Evolutionary conservation across 2,113 vertebrate species (phyloP), one percentile per base, ranked within the genome.

Genomic region (Zingel zingel): DNA sequence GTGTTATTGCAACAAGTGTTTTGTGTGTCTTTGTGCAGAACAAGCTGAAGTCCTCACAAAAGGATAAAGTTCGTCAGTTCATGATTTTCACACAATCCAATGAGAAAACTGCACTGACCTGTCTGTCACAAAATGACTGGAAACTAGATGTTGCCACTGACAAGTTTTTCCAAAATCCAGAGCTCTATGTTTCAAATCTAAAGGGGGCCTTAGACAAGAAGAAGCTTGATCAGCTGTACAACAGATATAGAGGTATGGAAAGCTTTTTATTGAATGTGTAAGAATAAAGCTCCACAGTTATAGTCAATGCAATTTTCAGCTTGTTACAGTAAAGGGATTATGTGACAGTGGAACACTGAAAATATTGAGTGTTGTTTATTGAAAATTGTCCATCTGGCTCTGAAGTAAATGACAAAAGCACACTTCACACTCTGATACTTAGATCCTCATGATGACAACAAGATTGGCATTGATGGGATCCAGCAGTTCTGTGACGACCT

Each of bases 41-140:
- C 98, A 99, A 99, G 97, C 96, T 99, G 97, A 99, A 99, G 96
- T 99, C 98, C 91, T 99, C 98, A 85, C 98, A 99, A 95, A 99
- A 99, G 96, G 98, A 99, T 97, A 99, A 99, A 97, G 97, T 99
- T 96, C 98, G 98, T 88, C 98, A 99, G 96, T 99, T 99, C 93
- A 98, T 99, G 96, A 97, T 99, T 95, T 99, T 99, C 96, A 99
- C 98, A 9, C 98, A 99, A 66, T 97, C 98, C 53, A 99, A 97
- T 86, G 98, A 99, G 94, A 99, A 98, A 95, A 99, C 97, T 74
- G 98, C 98, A 47, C 96, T 99, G 92, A 97, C 96, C 94, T 99
- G 97, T 93, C 94, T 99, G 69, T 97, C 97, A 82, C 98, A 99
- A 82, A 99, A 99, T 97, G 98, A 99, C 95, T 99, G 98, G 98